Base-by-base conservation (phyloP, 2,888 invertebrate genomes). In the Mythimna vitellina region DNA sequence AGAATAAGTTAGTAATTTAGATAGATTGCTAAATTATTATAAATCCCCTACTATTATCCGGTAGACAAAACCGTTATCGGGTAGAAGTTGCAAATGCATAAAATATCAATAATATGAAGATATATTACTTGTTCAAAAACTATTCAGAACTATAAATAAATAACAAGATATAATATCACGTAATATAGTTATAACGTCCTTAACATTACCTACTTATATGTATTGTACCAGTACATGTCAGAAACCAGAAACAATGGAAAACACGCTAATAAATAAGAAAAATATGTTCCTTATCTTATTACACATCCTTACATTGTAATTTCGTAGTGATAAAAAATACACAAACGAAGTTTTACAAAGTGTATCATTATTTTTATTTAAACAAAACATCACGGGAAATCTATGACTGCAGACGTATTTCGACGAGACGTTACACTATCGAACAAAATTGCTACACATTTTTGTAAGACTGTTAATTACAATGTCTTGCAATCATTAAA, bases 81-180 rank as follows among this genome's bases (percentile, higher is more conserved):
- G 65, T 65, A 62, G 12, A 63, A 78, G 22, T 64, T 65, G 60
- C 46, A 78, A 78, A 60, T 69, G 57, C 62, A 60, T 65, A 54
- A 54, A 66, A 60, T 79, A 76, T 64, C 42, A 60, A 57, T 70
- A 65, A 49, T 57, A 60, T 38, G 60, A 60, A 22, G 38, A 60
- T 60, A 54, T 63, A 74, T 75, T 38, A 32, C 53, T 63, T 77
- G 46, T 54, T 77, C 61, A 70, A 63, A 70, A 77, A 70, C 58
- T 67, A 67, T 80, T 72, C 62, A 67, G 67, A 70, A 80, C 57
- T 81, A 83, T 67, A 80, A 87, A 84, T 85, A 87, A 82, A 84
- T 83, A 86, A 86, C 82, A 85, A 83, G 80, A 81, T 80, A 80
- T 85, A 86, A 87, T 88, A 87, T 86, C 86, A 87, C 81, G 76